These are phyloP conservation scores for Luperina testacea DNA, from an alignment of 2,888 invertebrate species.

Conservation along the genomic window DNA sequence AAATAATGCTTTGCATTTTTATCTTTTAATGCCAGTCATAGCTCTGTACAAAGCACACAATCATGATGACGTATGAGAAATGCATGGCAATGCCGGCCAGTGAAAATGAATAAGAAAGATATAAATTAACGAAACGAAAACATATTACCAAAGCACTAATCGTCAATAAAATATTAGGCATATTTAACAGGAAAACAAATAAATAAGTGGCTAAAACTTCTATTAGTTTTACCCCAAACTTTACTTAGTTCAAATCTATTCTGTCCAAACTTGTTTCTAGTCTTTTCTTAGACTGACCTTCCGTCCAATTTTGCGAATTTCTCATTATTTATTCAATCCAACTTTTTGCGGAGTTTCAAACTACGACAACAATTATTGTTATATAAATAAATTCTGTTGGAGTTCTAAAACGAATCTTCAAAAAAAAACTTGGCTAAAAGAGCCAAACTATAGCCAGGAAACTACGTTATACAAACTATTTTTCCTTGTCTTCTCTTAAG, in stretches of 20 bases:
- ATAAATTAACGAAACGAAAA: too few relatives aligned
- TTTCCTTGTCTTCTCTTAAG: neutral
- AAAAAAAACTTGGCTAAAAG: neutral
- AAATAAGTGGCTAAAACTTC: constrained; percentile 39
- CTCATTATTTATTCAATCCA: constrained; percentile 39
- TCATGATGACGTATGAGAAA: too few relatives aligned
- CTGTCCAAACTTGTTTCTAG: constrained; percentile 9
- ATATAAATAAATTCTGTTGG: neutral
- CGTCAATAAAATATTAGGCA: neutral
- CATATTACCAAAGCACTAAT: neutral
- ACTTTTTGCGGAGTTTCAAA: constrained; percentile 26
- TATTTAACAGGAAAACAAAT: constrained; percentile 10
- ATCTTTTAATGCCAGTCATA: neutral
- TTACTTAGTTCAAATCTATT: constrained; percentile 24
- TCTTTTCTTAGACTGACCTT: constrained; percentile 14
- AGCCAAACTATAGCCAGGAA: neutral
- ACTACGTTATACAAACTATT: neutral
- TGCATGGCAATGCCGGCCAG: too few relatives aligned
- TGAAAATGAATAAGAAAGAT: too few relatives aligned
- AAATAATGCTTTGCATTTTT: neutral
- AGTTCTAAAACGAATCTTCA: neutral
- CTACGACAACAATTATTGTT: neutral
- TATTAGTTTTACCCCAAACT: constrained; percentile 20
- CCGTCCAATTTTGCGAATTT: constrained; percentile 5
- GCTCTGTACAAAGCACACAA: too few relatives aligned